Conservation (phyloP, 2,888 invertebrate species). For the Hoplodrina ambigua region DNA sequence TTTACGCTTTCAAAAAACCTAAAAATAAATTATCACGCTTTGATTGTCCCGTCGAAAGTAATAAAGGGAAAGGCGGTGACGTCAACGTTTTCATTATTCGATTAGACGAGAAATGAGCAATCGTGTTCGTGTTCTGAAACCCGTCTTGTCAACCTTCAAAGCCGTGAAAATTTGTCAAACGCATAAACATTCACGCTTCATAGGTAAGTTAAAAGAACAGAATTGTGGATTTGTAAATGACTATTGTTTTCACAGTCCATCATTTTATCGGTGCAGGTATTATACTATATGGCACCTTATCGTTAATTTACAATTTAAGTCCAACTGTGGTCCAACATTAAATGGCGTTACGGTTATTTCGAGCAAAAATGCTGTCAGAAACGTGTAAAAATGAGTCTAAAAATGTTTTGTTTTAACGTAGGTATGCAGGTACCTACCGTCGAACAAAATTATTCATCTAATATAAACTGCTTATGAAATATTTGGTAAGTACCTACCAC, state of each 20-base stretch:
- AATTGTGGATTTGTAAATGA: conserved; percentile 5
- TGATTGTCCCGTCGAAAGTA: conserved; percentile 62
- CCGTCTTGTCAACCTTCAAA: conserved; percentile 22
- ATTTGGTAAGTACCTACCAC: background rate
- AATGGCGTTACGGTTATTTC: background rate
- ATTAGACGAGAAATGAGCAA: conserved; percentile 48
- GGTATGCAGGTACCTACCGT: background rate
- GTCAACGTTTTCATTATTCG: conserved; percentile 54
- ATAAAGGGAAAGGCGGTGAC: conserved; percentile 55
- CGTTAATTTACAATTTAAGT: conserved; percentile 26
- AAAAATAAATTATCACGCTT: conserved; percentile 73
- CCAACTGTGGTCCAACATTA: conserved; percentile 8
- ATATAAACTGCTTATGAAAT: background rate
- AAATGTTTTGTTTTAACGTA: background rate
- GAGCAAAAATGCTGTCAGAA: conserved; percentile 1
- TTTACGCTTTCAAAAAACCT: conserved; percentile 73
- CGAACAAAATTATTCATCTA: background rate
- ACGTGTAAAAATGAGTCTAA: background rate
- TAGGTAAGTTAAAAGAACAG: background rate
- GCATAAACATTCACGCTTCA: background rate
- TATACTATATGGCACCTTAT: background rate
- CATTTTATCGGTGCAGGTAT: conserved; percentile 1
- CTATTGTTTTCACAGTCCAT: conserved; percentile 4
- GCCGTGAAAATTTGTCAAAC: background rate
- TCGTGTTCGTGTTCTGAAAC: conserved; percentile 19